These are phyloP conservation scores for Helicoverpa assulta DNA, from an alignment of 2,888 invertebrate genomes.

Conservation along the genomic window DNA sequence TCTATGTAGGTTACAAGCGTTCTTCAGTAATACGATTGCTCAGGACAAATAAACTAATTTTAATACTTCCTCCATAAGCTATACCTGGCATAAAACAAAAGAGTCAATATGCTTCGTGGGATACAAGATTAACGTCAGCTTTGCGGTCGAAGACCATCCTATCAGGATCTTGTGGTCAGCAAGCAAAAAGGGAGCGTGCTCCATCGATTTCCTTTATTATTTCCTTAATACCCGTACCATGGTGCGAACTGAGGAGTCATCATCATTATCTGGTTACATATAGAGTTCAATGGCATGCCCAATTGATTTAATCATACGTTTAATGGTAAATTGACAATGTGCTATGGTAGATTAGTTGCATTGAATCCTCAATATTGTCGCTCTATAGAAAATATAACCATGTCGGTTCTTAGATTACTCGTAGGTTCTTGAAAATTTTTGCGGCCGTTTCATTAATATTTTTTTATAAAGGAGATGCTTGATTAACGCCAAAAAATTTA, in stretches of 20 bases:
- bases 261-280: constrained; percentile 48
- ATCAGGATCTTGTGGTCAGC: constrained; percentile 37
- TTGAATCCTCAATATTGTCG: too few species aligned
- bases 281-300: constrained; percentile 48
- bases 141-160: constrained; percentile 51
- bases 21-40: too few species aligned
- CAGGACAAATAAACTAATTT: too few species aligned
- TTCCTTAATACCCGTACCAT: constrained; percentile 63
- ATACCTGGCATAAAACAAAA: constrained; percentile 13
- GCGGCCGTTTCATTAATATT: too few species aligned
- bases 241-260: constrained; percentile 55
- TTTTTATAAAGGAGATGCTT: too few species aligned
- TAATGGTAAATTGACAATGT: constrained; percentile 26
- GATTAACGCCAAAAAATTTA: too few species aligned
- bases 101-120: constrained; percentile 26
- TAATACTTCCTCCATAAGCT: too few species aligned
- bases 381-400: too few species aligned
- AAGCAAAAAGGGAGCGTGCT: constrained; percentile 60
- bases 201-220: constrained; percentile 65
- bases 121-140: constrained; percentile 56
- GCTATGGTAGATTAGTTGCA: neutral
- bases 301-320: constrained; percentile 44
- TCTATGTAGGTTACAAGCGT: too few species aligned
- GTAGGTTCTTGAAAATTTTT: too few species aligned
- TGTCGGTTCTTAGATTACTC: too few species aligned